A percentile compares a stretch with the other conserved stretches of the same genome.
phyloP scores from a whole-genome alignment of 2,113 vertebrate species.

The Pan paniscus region DNA sequence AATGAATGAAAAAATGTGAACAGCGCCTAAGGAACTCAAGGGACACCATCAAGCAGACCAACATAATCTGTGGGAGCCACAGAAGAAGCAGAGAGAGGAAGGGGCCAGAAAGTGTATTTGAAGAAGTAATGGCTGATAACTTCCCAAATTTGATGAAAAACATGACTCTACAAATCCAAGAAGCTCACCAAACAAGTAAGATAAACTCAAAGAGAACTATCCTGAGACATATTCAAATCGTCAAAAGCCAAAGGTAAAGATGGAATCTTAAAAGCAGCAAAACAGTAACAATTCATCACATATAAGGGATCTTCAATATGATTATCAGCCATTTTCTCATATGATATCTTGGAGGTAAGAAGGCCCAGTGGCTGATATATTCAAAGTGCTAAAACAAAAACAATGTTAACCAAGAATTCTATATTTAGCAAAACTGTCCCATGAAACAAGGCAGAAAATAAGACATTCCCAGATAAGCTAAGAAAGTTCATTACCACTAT shows the following conservation, averaged over 20 bases:
- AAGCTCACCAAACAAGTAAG: not conserved
- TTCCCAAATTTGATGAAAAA: not conserved
- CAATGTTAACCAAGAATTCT: not conserved
- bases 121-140: not conserved
- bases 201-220: not conserved
- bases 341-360: not conserved
- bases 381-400: not conserved
- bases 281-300: not conserved
- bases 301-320: not conserved
- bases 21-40: accelerated
- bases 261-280: not conserved
- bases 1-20: not conserved
- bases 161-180: not conserved
- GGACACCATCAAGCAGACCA: not conserved
- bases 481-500: not conserved
- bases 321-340: not conserved
- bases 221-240: not conserved
- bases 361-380: not conserved
- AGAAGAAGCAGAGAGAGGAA: too few species aligned
- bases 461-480: not conserved
- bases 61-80: too few species aligned
- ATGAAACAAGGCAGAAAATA: not conserved
- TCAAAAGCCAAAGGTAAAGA: not conserved
- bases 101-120: not conserved
- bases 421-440: not conserved